Evolutionary conservation across 2,888 invertebrate genomes (phyloP), one percentile per base, ranked within the genome.

Genomic region (Cantharis lateralis): DNA sequence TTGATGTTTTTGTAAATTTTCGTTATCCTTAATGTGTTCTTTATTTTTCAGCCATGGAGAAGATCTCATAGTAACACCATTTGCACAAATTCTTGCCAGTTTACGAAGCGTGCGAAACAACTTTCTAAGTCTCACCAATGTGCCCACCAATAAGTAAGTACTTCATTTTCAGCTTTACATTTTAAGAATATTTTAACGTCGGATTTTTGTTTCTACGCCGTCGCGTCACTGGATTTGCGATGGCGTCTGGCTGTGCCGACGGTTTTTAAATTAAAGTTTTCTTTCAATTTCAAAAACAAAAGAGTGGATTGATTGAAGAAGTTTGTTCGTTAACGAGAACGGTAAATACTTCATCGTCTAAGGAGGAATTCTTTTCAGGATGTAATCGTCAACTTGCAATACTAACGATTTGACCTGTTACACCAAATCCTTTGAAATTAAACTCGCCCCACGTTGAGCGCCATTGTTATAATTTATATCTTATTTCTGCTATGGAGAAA

Each of bases 41-140:
- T 82, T 77, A 80, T 82, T 79, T 88, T 68, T 86, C 20, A 87
- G 97, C 90, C 98, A 99, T 92, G 98, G 98, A 88, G 99, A 99
- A 92, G 99, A 99, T 91, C 93, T 99, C 91, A 99, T 99, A 88
- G 99, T 99, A 89, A 99, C 99, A 85, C 99, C 99, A 86, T 99
- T 99, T 91, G 99, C 99, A 89, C 99, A 99, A 93, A 97, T 99
- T 89, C 93, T 99, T 90, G 98, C 99, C 89, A 98, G 98, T 90
- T 93, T 99, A 88, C 95, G 98, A 88, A 98, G 97, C 90, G 98
- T 99, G 86, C 95, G 99, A 89, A 97, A 95, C 91, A 99, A 99
- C 91, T 97, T 99, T 92, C 93, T 98, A 89, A 93, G 94, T 89
- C 96, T 99, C 91, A 98, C 98, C 89, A 98, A 98, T 92, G 95